phyloP scores from a whole-genome alignment of 2,888 invertebrate genomes.

The Tubulanus polymorphus region DNA sequence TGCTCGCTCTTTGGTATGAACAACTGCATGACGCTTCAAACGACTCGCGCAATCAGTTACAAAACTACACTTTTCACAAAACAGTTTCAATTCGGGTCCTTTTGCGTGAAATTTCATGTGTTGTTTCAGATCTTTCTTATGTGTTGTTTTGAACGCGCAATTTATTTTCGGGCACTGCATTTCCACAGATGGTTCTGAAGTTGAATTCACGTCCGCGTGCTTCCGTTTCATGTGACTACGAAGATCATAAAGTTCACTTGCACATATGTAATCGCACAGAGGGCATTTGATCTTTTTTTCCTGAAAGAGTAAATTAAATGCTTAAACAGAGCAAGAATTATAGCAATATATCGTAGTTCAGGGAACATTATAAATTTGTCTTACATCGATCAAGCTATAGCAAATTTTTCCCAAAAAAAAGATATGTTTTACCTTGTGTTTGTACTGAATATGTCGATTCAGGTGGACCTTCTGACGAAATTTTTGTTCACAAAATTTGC shows the following conservation, averaged over 20 bases:
- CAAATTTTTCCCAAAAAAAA: no score
- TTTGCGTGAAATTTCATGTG: constrained; percentile 47
- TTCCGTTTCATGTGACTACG: constrained; percentile 43
- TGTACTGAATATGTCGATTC: constrained; percentile 44
- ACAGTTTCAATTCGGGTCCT: constrained; percentile 47
- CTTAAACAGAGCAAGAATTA: no score
- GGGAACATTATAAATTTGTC: no score
- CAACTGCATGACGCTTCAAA: constrained; percentile 41
- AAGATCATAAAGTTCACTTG: constrained; percentile 46
- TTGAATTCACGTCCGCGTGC: constrained; percentile 21
- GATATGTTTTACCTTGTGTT: constrained; percentile 45
- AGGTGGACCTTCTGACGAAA: constrained; percentile 51
- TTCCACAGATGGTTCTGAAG: constrained; percentile 21
- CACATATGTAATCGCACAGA: constrained; percentile 46
- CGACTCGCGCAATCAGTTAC: constrained; percentile 49
- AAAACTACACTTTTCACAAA: constrained; percentile 47
- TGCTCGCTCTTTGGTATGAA: constrained; percentile 44
- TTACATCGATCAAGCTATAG: no score
- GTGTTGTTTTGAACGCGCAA: constrained; percentile 36
- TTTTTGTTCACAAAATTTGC: constrained; percentile 30
- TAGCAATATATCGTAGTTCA: no score
- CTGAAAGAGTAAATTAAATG: constrained; percentile 23
- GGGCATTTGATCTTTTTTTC: constrained; percentile 45
- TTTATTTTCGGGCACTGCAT: constrained; percentile 25
- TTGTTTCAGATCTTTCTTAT: constrained; percentile 43